phyloP scores from a whole-genome alignment of 1,140 invertebrate genomes.

The Zaprionus africanus region DNA sequence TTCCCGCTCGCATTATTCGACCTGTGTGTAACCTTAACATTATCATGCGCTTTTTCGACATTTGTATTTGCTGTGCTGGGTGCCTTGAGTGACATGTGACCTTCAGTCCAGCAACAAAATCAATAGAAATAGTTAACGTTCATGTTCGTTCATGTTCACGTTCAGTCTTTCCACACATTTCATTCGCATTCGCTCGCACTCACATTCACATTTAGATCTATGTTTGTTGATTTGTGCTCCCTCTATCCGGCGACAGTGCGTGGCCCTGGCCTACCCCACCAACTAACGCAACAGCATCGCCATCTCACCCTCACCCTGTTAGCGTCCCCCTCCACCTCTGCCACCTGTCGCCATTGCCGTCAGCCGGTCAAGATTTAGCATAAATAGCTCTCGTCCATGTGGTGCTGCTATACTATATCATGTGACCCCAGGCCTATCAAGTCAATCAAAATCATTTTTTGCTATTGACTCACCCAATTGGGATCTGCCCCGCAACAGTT shows the following conservation, averaged over 20 bases:
- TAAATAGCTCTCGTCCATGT: slow-evolving; percentile 23
- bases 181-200: slow-evolving; percentile 33
- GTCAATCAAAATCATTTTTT: not conserved
- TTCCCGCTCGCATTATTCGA: slow-evolving; percentile 22
- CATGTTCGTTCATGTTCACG: slow-evolving; percentile 35
- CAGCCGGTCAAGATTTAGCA: slow-evolving; percentile 22
- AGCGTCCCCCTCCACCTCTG: not conserved
- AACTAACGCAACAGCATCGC: slow-evolving; percentile 22
- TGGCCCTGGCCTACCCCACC: slow-evolving; percentile 50
- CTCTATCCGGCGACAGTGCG: slow-evolving; percentile 1
- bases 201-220: slow-evolving; percentile 27
- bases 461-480: slow-evolving; percentile 3
- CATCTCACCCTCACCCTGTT: not conserved
- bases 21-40: slow-evolving; percentile 43
- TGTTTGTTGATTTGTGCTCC: slow-evolving; percentile 25
- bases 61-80: slow-evolving; percentile 36
- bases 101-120: slow-evolving; percentile 79
- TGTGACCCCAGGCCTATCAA: not conserved
- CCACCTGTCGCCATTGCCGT: slow-evolving; percentile 42
- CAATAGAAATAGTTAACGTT: slow-evolving; percentile 70
- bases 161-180: slow-evolving; percentile 27
- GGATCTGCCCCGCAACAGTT: not conserved
- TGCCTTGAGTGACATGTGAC: slow-evolving; percentile 62
- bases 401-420: not conserved
- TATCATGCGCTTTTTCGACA: slow-evolving; percentile 46